Evolutionary conservation across 2,797 vertebrate species (phyloP).

Genomic region (Spea hammondii): DNA sequence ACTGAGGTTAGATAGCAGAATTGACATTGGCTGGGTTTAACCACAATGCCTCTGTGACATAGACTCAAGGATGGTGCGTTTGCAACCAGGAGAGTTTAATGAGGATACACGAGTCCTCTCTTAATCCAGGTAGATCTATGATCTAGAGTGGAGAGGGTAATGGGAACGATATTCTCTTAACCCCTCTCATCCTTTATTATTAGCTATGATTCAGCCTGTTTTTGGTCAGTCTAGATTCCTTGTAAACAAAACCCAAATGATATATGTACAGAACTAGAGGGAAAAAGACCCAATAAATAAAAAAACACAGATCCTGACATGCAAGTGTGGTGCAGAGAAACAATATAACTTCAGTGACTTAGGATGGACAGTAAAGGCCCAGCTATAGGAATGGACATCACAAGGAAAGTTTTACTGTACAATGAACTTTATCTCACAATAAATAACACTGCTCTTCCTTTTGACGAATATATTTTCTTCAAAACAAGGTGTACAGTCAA

Average conservation of each 20-base stretch:
- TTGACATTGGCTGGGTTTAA: slow-evolving; percentile 59
- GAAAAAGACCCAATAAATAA: slow-evolving; percentile 98
- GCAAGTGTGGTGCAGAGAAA: slow-evolving; percentile 82
- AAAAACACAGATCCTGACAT: slow-evolving; percentile 85
- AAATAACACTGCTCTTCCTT: slow-evolving; percentile 99
- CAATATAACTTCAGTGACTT: slow-evolving; percentile 76
- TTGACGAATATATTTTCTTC: slow-evolving; percentile 98
- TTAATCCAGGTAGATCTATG: no score
- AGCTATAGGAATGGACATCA: slow-evolving; percentile 91
- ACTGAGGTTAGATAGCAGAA: slow-evolving; percentile 63
- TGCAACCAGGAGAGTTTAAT: background rate
- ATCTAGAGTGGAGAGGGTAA: no score
- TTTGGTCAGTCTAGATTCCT: slow-evolving; percentile 95
- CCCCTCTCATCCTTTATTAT: slow-evolving; percentile 63
- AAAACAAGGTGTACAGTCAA: slow-evolving; percentile 94
- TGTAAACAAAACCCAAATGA: slow-evolving; percentile 94
- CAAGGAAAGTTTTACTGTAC: slow-evolving; percentile 90
- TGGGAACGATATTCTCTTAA: no score
- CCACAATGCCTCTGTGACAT: slow-evolving; percentile 31
- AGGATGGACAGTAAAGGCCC: slow-evolving; percentile 75
- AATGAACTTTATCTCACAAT: slow-evolving; percentile 93
- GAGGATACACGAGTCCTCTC: background rate
- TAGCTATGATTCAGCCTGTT: slow-evolving; percentile 75
- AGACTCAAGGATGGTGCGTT: slow-evolving; percentile 1
- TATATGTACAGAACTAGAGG: slow-evolving; percentile 83